These are phyloP conservation scores for Baccha elongata DNA, from an alignment of 2,888 invertebrate genomes.

Conservation along the genomic window DNA sequence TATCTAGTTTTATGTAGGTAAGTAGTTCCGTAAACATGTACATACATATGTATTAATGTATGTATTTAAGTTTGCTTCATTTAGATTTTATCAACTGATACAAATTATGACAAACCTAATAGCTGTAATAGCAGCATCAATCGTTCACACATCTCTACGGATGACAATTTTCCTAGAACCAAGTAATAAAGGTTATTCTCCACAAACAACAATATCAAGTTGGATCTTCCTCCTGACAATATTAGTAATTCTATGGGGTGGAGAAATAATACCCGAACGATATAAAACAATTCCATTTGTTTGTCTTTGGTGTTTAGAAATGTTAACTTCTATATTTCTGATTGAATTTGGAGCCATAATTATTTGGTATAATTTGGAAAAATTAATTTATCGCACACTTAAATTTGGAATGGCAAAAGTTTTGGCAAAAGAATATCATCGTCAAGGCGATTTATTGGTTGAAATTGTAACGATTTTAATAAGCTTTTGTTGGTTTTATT, in stretches of 20 bases:
- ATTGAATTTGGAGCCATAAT: constrained; percentile 40
- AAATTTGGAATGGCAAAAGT: background rate
- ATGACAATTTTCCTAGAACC: constrained; percentile 44
- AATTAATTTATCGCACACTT: constrained; percentile 14
- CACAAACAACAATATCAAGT: constrained; percentile 30
- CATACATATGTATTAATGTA: too few species aligned
- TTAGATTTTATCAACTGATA: too few species aligned
- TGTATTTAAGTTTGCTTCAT: too few species aligned
- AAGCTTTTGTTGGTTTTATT: constrained; percentile 8
- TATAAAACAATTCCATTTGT: constrained; percentile 15
- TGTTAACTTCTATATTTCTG: constrained; percentile 16
- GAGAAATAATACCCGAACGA: constrained; percentile 38
- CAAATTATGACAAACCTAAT: constrained; percentile 27
- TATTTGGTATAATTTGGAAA: constrained; percentile 58
- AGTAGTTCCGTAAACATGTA: too few species aligned
- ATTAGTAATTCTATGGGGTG: constrained; percentile 48
- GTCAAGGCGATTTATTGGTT: background rate
- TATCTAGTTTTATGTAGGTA: too few species aligned
- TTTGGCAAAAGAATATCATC: background rate
- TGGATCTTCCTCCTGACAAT: constrained; percentile 48
- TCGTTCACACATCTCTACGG: constrained; percentile 24
- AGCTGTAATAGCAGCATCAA: constrained; percentile 17
- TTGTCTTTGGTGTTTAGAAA: constrained; percentile 25
- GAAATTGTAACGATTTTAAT: background rate
- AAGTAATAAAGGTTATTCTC: background rate